phyloP scores from a whole-genome alignment of 2,797 vertebrate species.

The Silurus aristotelis region DNA sequence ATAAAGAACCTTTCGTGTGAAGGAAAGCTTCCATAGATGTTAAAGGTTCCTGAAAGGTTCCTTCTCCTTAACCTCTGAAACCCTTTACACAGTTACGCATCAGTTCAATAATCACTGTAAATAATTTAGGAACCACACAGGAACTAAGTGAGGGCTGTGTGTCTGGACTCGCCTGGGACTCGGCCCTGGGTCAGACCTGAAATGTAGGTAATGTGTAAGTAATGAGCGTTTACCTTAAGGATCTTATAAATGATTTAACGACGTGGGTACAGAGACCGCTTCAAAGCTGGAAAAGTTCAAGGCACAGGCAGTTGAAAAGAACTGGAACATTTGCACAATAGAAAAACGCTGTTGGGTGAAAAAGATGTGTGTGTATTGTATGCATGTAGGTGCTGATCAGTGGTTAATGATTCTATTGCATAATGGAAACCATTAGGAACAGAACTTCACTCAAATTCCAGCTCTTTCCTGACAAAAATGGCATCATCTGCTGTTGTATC shows the following conservation, averaged over 20 bases:
- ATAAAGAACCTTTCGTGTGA: too few relatives aligned
- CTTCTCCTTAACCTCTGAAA: conserved; percentile 6
- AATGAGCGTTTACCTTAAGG: conserved; percentile 22
- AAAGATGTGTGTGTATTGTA: too few relatives aligned
- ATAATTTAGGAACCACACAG: conserved; percentile 9
- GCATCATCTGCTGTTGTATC: too few relatives aligned
- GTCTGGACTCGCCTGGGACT: neutral
- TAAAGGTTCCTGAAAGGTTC: too few relatives aligned
- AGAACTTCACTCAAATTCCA: neutral
- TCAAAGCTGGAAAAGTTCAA: neutral
- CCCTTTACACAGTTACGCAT: neutral
- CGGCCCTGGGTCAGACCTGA: neutral
- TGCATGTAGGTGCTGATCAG: neutral
- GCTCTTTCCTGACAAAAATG: neutral
- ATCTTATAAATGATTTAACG: conserved; percentile 12
- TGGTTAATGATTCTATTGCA: neutral
- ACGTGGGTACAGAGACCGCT: neutral
- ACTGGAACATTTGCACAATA: neutral
- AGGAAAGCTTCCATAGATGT: too few relatives aligned
- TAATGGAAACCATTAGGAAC: neutral
- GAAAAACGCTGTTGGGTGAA: neutral
- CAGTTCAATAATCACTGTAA: neutral
- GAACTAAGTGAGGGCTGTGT: neutral
- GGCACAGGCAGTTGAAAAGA: too few relatives aligned
- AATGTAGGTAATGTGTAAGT: conserved; percentile 9